Base-by-base conservation (phyloP, 2,888 invertebrate species). In the Sinelater perroti region DNA sequence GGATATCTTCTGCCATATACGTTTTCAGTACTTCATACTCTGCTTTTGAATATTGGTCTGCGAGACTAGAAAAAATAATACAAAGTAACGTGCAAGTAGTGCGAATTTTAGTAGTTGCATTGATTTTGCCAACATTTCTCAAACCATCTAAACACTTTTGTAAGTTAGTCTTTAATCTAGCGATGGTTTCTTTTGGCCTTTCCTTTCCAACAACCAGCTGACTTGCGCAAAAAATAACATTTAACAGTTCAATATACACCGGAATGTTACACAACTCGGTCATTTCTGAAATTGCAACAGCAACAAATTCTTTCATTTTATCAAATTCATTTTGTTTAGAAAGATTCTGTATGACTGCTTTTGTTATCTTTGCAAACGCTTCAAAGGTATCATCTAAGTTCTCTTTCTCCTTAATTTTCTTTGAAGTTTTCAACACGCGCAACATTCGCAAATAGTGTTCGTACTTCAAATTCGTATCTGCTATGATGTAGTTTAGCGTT, bases 361-460 rank as follows among this genome's bases (percentile, higher is more conserved):
- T 33, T 11, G 38, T 24, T 10, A 57, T 38, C 31, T 40, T 57
- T 10, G 47, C 13, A 31, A 30, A 21, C n/a, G 54, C 46, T 16
- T 13, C 11, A 13, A 16, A 47, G 16, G 24, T n/a, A 46, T 54
- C 30, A n/a, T 14, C 14, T 13, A n/a, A 6, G 14, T 24, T 35
- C 7, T 10, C 2, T 8, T n/a, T 26, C 10, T 16, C 26, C 17
- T 20, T n/a, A 10, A 13, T 26, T 3, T 7, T 8, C 30, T 11
- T 38, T 47, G 2, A 14, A 38, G 8, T 10, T 31, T 50, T 31
- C n/a, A 56, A 10, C 13, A 45, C 6, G 2, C 31, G 14, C 6
- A 56, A 14, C n/a, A 51, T 7, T 11, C 5, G 4, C 6, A 20
- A 13, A 7, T 30, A 51, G 20, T 13, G 46, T 13, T 44, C 13